Evolutionary conservation across 2,797 vertebrate genomes (phyloP), one percentile per base, ranked within the genome.

Genomic region (Triplophysa bombifrons): DNA sequence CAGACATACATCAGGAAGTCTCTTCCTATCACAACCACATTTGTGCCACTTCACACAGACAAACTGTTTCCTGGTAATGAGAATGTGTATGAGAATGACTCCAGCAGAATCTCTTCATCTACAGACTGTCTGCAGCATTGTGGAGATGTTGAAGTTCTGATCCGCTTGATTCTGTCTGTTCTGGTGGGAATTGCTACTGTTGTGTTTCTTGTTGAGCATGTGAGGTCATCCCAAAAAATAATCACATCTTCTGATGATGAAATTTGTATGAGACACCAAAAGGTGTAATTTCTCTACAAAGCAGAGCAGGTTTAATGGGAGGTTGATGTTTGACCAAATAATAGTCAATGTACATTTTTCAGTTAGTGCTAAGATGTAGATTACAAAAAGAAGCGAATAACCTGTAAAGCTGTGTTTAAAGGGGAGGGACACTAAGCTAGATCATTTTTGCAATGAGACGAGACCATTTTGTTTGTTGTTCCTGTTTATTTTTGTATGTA

Each of bases 91-190:
- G 34, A 34, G 34, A 27, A 25, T 60, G 22, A 56, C 20, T 56
- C 53, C 2, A 56, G 51, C 16, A 53, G 53, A 56, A 56, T 38
- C 1, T 58, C n/a, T 44, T 58, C n/a, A 16, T 13, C 13, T 22
- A 58, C 34, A 72, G 70, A 44, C 20, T 72, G 53, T 72, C 34
- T 0, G 9, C 16, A 72, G 70, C 3, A 19, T 58, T 72, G 70
- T 25, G 53, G 70, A 25, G 14, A 16, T 34, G n/a, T 53, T 38
- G 69, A 55, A 17, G 68, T 72, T 72, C 34, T 72, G 53, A 44
- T 72, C 38, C 70, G 70, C 13, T 4, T 72, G 53, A 38, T 58
- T 58, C 70, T 72, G 34, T 72, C 70, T 1, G 34, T 3, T 58
- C 34, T 72, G 34, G 14, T 72, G 70, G 67, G 53, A 17, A 6